Base-by-base conservation (phyloP, 2,888 invertebrate genomes). In the Chrysolina haemoptera region DNA sequence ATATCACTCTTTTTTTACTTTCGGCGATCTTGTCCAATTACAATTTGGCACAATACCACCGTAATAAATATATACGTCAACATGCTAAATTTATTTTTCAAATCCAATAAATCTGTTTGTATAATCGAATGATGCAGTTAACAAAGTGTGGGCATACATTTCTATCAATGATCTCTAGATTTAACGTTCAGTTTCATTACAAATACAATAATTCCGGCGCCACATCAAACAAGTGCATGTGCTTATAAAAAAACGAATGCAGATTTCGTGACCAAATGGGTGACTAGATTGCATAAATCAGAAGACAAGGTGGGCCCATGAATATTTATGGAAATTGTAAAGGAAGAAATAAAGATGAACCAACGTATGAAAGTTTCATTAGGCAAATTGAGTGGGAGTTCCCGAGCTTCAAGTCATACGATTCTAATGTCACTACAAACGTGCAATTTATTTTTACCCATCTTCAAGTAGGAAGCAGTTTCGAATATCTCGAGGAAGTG, bases 361-460 rank as follows among this genome's bases (percentile, higher is more conserved):
- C 53, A 66, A 50, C 27, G 50, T 66, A 66, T 50, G 35, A 50
- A 66, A 27, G 27, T 50, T 66, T 50, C 67, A 67, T 67, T 67
- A 53, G 27, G 20, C 40, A 14, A 18, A 67, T 27, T 67, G 67
- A 53, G 53, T 67, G 67, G 53, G 53, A 53, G 67, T 16, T 50
- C 16, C 50, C 67, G 18, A 41, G 48, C 53, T 53, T 35, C 55
- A 67, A 55, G 67, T 67, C 67, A 67, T 67, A 67, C 67, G 18
- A 67, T 67, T 55, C 67, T 53, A 53, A 67, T 67, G 67, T 67
- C 67, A 53, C 66, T 53, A 40, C 18, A 18, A 40, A 53, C 67
- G 67, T 67, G 67, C 67, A 41, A 67, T 50, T 66, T 40, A 67
- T 53, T 67, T 67, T 67, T 67, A 59, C 59, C 27, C 27, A 53